Evolutionary conservation across 2,888 invertebrate species (phyloP).

Genomic region (Platerodrilus igneus): DNA sequence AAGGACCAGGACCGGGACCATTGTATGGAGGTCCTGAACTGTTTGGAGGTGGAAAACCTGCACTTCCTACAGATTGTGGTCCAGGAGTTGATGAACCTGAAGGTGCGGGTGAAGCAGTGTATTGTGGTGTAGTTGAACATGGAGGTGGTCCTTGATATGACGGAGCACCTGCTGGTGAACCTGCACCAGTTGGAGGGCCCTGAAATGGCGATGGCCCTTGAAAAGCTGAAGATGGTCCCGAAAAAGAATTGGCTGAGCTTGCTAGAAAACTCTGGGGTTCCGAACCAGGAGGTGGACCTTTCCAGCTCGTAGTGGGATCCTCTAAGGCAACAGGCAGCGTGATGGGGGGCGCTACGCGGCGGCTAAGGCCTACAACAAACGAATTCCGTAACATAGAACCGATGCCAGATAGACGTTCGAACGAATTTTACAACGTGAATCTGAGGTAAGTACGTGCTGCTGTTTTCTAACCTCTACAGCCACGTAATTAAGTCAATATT

Average conservation of each 20-base stretch:
- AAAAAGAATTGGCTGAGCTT: constrained; percentile 57
- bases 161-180: constrained; percentile 69
- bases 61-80: constrained; percentile 48
- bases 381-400: constrained; percentile 29
- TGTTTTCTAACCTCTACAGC: constrained; percentile 39
- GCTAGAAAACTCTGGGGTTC: constrained; percentile 63
- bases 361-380: constrained; percentile 69
- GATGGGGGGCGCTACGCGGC: constrained; percentile 65
- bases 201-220: constrained; percentile 57
- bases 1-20: constrained; percentile 59
- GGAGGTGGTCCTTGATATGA: constrained; percentile 68
- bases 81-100: constrained; percentile 80
- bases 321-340: constrained; percentile 70
- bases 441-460: constrained; percentile 37
- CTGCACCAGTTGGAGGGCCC: constrained; percentile 67
- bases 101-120: constrained; percentile 81
- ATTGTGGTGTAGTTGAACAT: constrained; percentile 75
- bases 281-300: constrained; percentile 66
- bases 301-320: constrained; percentile 74
- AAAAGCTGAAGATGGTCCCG: constrained; percentile 55
- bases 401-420: constrained; percentile 24
- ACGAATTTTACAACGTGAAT: constrained; percentile 33
- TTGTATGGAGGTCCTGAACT: constrained; percentile 65
- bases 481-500: constrained; percentile 26
- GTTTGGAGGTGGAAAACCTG: constrained; percentile 55